Evolutionary conservation across 2,888 invertebrate species (phyloP).

Genomic region (Coenonympha arcania): DNA sequence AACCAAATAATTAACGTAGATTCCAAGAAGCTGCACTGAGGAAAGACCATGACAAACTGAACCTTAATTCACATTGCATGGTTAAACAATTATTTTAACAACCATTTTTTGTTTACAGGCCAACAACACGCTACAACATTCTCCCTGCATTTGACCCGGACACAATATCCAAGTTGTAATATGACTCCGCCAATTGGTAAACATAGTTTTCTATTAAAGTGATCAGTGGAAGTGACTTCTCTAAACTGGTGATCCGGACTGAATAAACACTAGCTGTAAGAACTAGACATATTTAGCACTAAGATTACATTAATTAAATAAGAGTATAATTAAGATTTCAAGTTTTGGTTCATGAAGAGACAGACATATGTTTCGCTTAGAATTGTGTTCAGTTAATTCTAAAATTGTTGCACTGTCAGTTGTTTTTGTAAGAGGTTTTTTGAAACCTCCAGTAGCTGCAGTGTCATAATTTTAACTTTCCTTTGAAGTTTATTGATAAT

Average conservation of each 20-base stretch:
- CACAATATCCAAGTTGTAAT: conserved; percentile 50
- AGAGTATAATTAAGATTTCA: conserved; percentile 65
- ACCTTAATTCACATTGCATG: no score
- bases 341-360: conserved; percentile 54
- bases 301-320: conserved; percentile 69
- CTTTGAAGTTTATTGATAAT: no score
- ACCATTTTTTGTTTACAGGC: conserved; percentile 36
- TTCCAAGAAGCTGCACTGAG: no score
- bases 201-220: conserved; percentile 53
- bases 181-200: conserved; percentile 55
- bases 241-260: conserved; percentile 63
- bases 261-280: conserved; percentile 59
- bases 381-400: conserved; percentile 37
- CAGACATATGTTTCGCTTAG: conserved; percentile 53
- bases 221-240: conserved; percentile 61
- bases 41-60: no score
- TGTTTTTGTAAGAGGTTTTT: neutral
- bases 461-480: conserved; percentile 41
- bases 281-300: conserved; percentile 58
- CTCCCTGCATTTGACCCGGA: conserved; percentile 64
- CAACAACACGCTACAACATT: conserved; percentile 36
- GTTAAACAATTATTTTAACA: no score
- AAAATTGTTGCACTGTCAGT: conserved; percentile 43
- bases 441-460: conserved; percentile 32
- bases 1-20: no score